Percentiles rank a stretch among this genome's conserved stretches.
phyloP scores from a whole-genome alignment of 2,888 invertebrate species.

The Cephus runcator region DNA sequence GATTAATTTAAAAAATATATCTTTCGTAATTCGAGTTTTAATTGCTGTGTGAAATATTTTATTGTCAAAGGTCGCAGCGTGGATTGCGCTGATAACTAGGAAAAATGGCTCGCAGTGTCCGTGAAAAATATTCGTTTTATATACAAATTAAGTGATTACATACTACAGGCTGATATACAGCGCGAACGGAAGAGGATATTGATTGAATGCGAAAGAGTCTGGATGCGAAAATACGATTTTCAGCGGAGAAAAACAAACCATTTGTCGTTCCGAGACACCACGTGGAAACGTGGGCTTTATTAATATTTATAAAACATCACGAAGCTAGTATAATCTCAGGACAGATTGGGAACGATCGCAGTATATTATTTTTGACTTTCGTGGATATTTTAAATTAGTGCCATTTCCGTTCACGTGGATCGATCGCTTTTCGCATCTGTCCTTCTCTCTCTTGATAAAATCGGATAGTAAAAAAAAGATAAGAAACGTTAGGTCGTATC shows the following conservation, averaged over 20 bases:
- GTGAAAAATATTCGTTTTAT: conserved; percentile 18
- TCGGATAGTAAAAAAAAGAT: background rate
- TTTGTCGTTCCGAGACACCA: conserved; percentile 2
- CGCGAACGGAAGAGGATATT: background rate
- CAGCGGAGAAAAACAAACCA: background rate
- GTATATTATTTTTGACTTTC: conserved; percentile 2
- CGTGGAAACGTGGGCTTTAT: background rate
- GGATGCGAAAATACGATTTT: background rate
- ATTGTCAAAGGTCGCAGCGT: background rate
- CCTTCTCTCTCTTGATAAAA: background rate
- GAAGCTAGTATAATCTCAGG: background rate
- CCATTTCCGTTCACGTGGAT: background rate
- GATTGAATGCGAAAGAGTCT: background rate
- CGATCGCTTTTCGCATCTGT: background rate
- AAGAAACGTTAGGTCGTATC: background rate
- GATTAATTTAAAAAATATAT: too few species aligned
- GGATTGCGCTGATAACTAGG: background rate
- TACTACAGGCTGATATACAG: background rate
- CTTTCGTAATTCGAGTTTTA: background rate
- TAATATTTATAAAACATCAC: background rate
- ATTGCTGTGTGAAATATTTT: background rate
- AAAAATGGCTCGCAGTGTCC: background rate
- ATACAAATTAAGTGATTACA: conserved; percentile 20
- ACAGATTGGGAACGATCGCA: background rate
- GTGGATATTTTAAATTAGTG: background rate